Evolutionary conservation across 2,797 vertebrate species (phyloP).

Genomic region (Sarcoramphus papa): DNA sequence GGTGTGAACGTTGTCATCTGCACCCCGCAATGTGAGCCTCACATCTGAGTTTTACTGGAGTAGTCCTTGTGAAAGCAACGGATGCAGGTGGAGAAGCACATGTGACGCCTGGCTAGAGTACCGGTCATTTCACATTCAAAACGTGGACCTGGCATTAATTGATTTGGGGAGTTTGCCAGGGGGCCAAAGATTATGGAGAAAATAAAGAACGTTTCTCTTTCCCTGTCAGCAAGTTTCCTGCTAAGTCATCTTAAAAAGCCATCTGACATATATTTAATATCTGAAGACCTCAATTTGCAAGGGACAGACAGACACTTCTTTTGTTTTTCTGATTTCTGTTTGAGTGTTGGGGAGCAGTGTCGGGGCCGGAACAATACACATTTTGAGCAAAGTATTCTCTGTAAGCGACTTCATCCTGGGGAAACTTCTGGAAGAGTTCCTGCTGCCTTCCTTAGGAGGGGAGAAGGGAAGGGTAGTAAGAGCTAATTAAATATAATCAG

Average conservation of each 20-base stretch:
- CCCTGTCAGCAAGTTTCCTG: not conserved
- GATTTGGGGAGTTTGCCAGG: not conserved
- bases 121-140: not conserved
- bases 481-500: not conserved
- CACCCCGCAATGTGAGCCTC: fast-evolving
- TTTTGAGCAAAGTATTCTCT: not conserved
- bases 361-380: not conserved
- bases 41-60: fast-evolving
- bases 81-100: fast-evolving
- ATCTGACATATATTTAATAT: not conserved
- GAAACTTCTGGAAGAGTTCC: not conserved
- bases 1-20: fast-evolving
- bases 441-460: not conserved
- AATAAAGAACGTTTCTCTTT: not conserved
- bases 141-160: fast-evolving
- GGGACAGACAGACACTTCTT: not conserved
- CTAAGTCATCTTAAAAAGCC: not conserved
- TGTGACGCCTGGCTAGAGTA: fast-evolving
- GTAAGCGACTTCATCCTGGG: not conserved
- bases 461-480: not conserved
- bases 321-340: not conserved
- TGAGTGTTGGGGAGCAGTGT: not conserved
- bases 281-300: not conserved
- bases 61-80: not conserved
- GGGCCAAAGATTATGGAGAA: not conserved